Conservation (phyloP, 2,888 invertebrate genomes). For the Ctena decussata region DNA sequence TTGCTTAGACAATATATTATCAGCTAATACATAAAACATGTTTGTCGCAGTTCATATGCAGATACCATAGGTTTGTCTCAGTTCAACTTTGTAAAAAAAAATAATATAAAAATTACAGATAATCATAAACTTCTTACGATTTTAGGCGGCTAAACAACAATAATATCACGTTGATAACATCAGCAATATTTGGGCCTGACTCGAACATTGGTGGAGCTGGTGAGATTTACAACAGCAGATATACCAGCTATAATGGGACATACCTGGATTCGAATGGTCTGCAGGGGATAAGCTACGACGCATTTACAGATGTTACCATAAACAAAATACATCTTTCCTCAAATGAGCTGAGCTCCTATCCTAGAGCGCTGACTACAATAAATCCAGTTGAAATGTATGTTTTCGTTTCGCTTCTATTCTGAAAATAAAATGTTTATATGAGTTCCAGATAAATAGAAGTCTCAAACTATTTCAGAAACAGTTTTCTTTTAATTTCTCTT, state of each 20-base stretch:
- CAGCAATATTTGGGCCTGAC: constrained; percentile 41
- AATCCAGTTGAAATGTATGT: constrained; percentile 21
- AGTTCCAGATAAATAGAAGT: too few species aligned
- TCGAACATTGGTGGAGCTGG: too few species aligned
- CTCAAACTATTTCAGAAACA: too few species aligned
- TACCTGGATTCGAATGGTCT: constrained; percentile 56
- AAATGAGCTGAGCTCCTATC: constrained; percentile 51
- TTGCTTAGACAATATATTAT: too few species aligned
- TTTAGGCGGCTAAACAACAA: constrained; percentile 51
- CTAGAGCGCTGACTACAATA: constrained; percentile 22
- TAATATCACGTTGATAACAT: constrained; percentile 5
- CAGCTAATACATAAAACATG: too few species aligned
- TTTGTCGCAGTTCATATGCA: too few species aligned
- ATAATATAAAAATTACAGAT: neutral
- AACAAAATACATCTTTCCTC: constrained; percentile 41
- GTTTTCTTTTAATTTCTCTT: too few species aligned
- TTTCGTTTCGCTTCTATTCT: too few species aligned
- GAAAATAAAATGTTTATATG: too few species aligned
- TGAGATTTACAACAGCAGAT: too few species aligned
- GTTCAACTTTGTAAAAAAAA: too few species aligned
- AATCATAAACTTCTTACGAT: neutral
- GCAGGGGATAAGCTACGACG: constrained; percentile 57
- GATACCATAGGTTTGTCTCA: too few species aligned
- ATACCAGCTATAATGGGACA: neutral
- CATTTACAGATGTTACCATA: constrained; percentile 63